Evolutionary conservation across 2,113 vertebrate genomes (phyloP), one percentile per base, ranked within the genome.

Genomic region (Copsychus sechellarum): DNA sequence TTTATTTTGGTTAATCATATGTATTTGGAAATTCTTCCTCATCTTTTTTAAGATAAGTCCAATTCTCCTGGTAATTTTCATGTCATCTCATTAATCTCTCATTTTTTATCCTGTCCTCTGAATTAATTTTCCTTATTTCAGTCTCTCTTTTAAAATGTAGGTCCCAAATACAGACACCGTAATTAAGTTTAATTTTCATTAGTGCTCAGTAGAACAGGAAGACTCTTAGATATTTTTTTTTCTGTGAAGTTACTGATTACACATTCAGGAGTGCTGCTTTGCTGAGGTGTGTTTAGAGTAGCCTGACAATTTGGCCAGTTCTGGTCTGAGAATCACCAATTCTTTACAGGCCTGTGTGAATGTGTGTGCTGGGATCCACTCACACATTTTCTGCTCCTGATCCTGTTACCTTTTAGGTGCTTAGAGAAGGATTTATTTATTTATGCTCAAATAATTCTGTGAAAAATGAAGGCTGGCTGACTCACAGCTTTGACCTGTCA

Each of bases 141-240:
- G 60, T 77, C 36, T 87, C 47, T 92, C 77, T 90, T 86, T 70
- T 7, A 11, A 83, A 83, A 82, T 58, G 45, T 23, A 12, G 12
- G 19, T 77, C 81, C 67, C 72, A 92, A 94, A 92, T 83, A 57
- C 87, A 90, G 94, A 28, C 64, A 78, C 60, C 4, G 8, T 78
- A 86, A 93, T 93, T 89, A 96, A 91, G 85, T 87, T 95, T 89
- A 77, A 93, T 94, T 96, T 96, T 94, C 77, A 84, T 95, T 87
- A 94, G 81, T 70, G 81, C 50, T 91, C 33, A 62, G 73, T 66
- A 78, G 78, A 93, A 87, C 92, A 96, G 81, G 90, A 93, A 94
- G 84, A 65, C 28, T 89, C 38, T 50, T 22, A 33, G 1, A 5
- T 81, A 18, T 69, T 76, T 93, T 69, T 76, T 93, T 67, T 91